Evolutionary conservation across 2,888 invertebrate species (phyloP).

Genomic region (Glomeris marginata): DNA sequence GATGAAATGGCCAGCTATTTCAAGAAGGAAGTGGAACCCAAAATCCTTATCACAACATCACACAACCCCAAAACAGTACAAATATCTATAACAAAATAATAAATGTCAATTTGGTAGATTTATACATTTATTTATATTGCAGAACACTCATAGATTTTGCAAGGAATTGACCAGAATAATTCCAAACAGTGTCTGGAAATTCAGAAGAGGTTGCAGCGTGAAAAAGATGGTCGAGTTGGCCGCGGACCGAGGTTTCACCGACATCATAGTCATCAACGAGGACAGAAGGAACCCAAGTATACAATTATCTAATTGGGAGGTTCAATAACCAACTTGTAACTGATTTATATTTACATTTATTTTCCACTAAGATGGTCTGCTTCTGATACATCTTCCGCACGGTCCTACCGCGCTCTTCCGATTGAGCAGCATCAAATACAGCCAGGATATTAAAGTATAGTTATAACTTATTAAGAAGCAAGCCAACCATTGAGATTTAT

Average conservation of each 20-base stretch:
- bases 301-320: too few species aligned
- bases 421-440: slow-evolving; percentile 78
- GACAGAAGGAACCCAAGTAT: slow-evolving; percentile 70
- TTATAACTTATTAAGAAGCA: neutral
- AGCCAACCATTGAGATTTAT: too few species aligned
- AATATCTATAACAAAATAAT: slow-evolving; percentile 13
- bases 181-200: slow-evolving; percentile 76
- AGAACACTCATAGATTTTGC: slow-evolving; percentile 80
- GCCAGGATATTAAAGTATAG: slow-evolving; percentile 55
- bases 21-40: slow-evolving; percentile 69
- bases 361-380: slow-evolving; percentile 52
- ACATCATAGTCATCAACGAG: slow-evolving; percentile 86
- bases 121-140: slow-evolving; percentile 16
- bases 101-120: neutral
- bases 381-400: slow-evolving; percentile 84
- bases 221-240: slow-evolving; percentile 86
- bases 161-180: slow-evolving; percentile 78
- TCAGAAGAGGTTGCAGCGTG: slow-evolving; percentile 73
- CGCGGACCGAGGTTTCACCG: slow-evolving; percentile 58
- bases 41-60: slow-evolving; percentile 87
- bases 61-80: slow-evolving; percentile 64
- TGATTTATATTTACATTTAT: slow-evolving; percentile 2
- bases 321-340: slow-evolving; percentile 3
- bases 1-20: slow-evolving; percentile 85
- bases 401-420: slow-evolving; percentile 97